Percentiles rank a stretch among this genome's conserved stretches.
These are phyloP conservation scores for Tricholauxania praeusta DNA, from an alignment of 2,888 invertebrate species.

Conservation along the genomic window DNA sequence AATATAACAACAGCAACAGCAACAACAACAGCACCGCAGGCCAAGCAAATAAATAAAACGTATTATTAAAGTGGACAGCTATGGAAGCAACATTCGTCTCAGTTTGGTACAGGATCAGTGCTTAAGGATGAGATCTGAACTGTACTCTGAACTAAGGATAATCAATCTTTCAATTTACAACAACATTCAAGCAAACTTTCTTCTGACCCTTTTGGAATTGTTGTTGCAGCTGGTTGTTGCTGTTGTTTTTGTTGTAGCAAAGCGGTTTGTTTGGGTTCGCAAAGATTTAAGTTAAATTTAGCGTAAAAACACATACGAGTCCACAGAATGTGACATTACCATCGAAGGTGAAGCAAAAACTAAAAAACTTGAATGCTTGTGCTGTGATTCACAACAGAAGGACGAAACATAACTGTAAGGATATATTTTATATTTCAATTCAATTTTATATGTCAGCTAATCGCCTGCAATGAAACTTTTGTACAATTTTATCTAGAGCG, in stretches of 20 bases:
- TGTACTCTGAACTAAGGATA: not conserved
- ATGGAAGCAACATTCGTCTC: not conserved
- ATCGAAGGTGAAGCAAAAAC: not conserved
- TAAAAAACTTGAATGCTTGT: no score
- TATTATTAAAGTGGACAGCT: slow-evolving; percentile 39
- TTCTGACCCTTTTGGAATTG: slow-evolving; percentile 18
- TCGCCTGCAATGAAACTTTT: no score
- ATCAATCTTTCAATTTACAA: slow-evolving; percentile 38
- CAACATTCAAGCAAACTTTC: slow-evolving; percentile 26
- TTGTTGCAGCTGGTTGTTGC: not conserved
- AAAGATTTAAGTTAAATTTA: slow-evolving; percentile 62
- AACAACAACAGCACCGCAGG: not conserved
- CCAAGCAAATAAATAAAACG: slow-evolving; percentile 38
- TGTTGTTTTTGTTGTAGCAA: not conserved
- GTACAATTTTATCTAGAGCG: no score
- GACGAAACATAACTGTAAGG: no score
- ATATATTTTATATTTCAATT: no score
- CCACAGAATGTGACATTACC: not conserved
- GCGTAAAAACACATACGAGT: slow-evolving; percentile 54
- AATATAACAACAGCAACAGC: not conserved
- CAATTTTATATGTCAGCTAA: no score
- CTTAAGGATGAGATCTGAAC: not conserved
- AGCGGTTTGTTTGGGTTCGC: slow-evolving; percentile 27
- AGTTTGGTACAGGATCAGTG: not conserved
- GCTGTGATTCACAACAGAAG: no score